phyloP scores from a whole-genome alignment of 2,888 invertebrate genomes.

The Leucoma salicis region DNA sequence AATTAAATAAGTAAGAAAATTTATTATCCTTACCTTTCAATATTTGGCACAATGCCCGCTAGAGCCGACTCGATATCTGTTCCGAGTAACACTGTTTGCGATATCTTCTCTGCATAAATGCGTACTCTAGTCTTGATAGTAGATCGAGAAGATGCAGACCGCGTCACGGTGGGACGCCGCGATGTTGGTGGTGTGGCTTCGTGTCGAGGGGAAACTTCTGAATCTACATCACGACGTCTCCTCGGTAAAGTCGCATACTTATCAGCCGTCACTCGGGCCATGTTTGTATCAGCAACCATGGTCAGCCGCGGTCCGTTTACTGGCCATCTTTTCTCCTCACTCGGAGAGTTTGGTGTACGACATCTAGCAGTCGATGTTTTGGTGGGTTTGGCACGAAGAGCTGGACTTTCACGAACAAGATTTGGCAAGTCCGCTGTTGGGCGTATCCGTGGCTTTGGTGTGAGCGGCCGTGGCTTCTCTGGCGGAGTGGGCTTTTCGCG shows the following conservation, averaged over 20 bases:
- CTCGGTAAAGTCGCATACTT: conserved; percentile 91
- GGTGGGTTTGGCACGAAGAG: conserved; percentile 69
- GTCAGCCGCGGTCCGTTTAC: conserved; percentile 70
- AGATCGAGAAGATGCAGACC: conserved; percentile 66
- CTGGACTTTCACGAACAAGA: conserved; percentile 73
- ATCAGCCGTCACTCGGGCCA: conserved; percentile 81
- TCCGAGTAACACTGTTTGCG: conserved; percentile 89
- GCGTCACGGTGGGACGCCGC: conserved; percentile 63
- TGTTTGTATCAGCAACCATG: conserved; percentile 53
- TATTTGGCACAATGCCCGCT: conserved; percentile 80
- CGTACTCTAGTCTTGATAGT: conserved; percentile 75
- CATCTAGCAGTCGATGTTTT: conserved; percentile 82
- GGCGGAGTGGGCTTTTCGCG: conserved; percentile 81
- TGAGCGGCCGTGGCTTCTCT: conserved; percentile 70
- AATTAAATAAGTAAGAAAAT: background rate
- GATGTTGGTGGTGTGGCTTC: conserved; percentile 60
- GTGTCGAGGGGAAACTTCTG: conserved; percentile 79
- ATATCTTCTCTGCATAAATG: conserved; percentile 90
- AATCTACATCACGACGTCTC: conserved; percentile 85
- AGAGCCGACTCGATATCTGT: conserved; percentile 88
- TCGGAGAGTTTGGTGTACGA: conserved; percentile 83
- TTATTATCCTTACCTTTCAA: conserved; percentile 58
- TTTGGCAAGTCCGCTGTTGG: conserved; percentile 79
- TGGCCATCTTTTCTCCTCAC: conserved; percentile 89
- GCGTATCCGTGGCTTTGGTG: conserved; percentile 73